Conservation (phyloP, 2,113 vertebrate species). For the Neolamprologus variostigma region DNA sequence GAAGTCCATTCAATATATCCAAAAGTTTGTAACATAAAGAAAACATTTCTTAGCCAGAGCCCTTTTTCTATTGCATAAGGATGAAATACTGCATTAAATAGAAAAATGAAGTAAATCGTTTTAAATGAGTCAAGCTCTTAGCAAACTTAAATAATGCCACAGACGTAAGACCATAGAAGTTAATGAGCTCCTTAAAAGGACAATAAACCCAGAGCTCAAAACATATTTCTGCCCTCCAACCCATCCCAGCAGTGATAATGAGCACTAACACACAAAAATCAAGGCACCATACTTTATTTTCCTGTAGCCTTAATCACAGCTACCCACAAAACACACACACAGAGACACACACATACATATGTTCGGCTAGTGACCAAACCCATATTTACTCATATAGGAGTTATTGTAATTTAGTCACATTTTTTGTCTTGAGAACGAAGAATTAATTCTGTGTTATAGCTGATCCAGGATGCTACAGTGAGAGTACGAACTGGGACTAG, state of each 20-base stretch:
- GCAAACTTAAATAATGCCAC: neutral
- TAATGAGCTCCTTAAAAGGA: neutral
- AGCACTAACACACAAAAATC: neutral
- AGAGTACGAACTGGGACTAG: neutral
- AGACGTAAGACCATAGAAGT: neutral
- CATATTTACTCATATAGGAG: rapidly evolving
- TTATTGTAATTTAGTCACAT: neutral
- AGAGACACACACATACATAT: neutral
- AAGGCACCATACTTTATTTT: neutral
- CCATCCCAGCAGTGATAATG: neutral
- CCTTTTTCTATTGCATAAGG: neutral
- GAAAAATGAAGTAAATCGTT: neutral
- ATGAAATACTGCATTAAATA: neutral
- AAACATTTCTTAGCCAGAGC: neutral
- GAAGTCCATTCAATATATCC: neutral
- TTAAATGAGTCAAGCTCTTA: neutral
- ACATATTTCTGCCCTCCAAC: neutral
- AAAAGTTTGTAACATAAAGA: neutral
- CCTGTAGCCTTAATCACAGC: neutral
- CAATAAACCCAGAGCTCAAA: neutral
- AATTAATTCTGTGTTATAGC: neutral
- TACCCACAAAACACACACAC: neutral
- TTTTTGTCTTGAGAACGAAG: neutral
- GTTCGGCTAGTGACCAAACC: neutral
- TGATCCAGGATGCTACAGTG: neutral